A percentile compares a stretch with the other conserved stretches of the same genome.
Evolutionary conservation across 2,113 vertebrate species (phyloP).

Genomic region (Microcebus lehilahytsara): DNA sequence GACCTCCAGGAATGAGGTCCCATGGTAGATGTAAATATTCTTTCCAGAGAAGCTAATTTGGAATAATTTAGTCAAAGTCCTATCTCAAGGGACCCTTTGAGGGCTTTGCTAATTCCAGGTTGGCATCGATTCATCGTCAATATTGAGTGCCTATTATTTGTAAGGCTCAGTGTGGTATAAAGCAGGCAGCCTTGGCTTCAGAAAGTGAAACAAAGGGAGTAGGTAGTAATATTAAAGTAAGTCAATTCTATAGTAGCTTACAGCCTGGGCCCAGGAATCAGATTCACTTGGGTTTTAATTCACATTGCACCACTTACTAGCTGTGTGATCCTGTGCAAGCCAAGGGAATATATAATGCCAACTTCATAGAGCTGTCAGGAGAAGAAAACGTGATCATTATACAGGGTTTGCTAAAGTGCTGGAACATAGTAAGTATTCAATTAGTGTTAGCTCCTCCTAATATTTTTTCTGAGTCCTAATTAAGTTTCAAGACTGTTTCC

Average conservation of each 20-base stretch:
- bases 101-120: conserved; percentile 1
- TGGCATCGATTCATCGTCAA: conserved; percentile 6
- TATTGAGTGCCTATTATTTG: conserved; percentile 11
- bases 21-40: conserved; percentile 14
- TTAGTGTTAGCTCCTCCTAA: not conserved
- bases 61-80: conserved; percentile 26
- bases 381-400: not conserved
- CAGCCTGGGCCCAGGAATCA: not conserved
- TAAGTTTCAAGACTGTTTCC: conserved; percentile 17
- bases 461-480: not conserved
- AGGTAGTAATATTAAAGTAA: not conserved
- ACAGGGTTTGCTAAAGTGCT: not conserved
- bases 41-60: conserved; percentile 48
- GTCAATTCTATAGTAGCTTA: not conserved
- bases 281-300: not conserved
- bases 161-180: not conserved
- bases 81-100: conserved; percentile 39
- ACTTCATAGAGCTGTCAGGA: not conserved
- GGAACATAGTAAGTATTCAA: not conserved
- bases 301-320: not conserved
- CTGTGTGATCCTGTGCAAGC: not conserved
- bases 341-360: not conserved
- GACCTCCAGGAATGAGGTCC: conserved; percentile 25
- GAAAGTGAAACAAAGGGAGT: not conserved
- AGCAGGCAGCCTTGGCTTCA: not conserved